Base-by-base conservation (phyloP, 2,113 vertebrate species). In the Dendropsophus ebraccatus region DNA sequence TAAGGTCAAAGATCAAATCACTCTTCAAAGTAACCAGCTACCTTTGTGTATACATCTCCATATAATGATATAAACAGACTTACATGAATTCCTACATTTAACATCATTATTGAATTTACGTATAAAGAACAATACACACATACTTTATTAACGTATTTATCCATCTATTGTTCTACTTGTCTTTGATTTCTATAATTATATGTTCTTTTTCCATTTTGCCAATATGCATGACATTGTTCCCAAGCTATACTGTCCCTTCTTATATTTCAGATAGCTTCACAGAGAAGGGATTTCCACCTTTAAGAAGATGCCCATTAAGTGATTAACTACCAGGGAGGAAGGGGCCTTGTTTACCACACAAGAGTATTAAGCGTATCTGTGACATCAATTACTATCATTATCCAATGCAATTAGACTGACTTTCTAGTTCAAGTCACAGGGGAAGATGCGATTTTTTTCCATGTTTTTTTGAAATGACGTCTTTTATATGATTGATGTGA, bases 331-430 rank as follows among this genome's bases (percentile, higher is more conserved):
- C 70, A 84, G 52, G n/a, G n/a, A n/a, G n/a, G n/a, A n/a, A n/a
- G n/a, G 52, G 52, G 70, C 28, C 82, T 74, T 84, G 54, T 84
- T 84, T 84, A 84, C 82, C 67, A 84, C 32, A 84, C 49, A 37
- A 28, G 70, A 74, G 69, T 60, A 45, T 84, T 74, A 75, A 84
- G 70, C 16, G 13, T 84, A 56, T 84, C 82, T 56, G 70, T 84
- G 70, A 75, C 82, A 84, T 84, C 67, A 83, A 83, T 83, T 83
- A 73, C 54, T 84, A 84, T 84, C 82, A 84, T 84, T 84, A 84
- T 69, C 70, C 70, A 58, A 58, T 84, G 82, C 69, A 84, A 84
- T 84, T 84, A 84, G 82, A 70, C 65, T 83, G 67, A 41, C 76
- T 73, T 72, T 72, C 35, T 72, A 83, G 69, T 25, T 60, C 35